Conservation (phyloP, 2,113 vertebrate species). For the Callopanchax toddi region DNA sequence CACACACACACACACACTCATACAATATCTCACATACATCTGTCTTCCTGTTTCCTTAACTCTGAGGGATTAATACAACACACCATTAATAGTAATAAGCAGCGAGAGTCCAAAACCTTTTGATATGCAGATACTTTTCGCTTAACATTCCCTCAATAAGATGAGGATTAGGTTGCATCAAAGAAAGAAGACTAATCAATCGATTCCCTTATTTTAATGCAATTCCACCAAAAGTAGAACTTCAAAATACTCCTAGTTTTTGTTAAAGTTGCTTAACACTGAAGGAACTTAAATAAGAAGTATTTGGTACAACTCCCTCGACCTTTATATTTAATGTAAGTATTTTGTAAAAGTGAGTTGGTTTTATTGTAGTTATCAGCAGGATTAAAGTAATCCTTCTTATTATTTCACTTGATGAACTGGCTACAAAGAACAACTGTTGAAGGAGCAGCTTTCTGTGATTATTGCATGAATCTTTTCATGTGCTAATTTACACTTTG, state of each 20-base stretch:
- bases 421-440: background rate
- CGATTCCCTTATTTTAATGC: slow-evolving; percentile 46
- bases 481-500: slow-evolving; percentile 36
- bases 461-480: slow-evolving; percentile 38
- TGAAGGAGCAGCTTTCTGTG: slow-evolving; percentile 1
- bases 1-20: slow-evolving; percentile 3
- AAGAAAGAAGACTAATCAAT: slow-evolving; percentile 63
- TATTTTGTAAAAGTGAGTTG: too few species aligned
- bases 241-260: slow-evolving; percentile 15
- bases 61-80: slow-evolving; percentile 63
- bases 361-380: too few species aligned
- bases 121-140: slow-evolving; percentile 65
- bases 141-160: slow-evolving; percentile 65
- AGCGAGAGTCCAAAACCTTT: slow-evolving; percentile 51
- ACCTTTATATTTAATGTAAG: too few species aligned
- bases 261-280: too few species aligned
- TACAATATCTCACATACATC: slow-evolving; percentile 21
- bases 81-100: slow-evolving; percentile 47
- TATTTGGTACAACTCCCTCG: too few species aligned
- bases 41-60: slow-evolving; percentile 56
- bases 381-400: too few species aligned
- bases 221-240: slow-evolving; percentile 54
- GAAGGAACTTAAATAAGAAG: too few species aligned
- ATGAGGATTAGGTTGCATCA: slow-evolving; percentile 70
- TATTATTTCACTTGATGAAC: slow-evolving; percentile 2